Percentiles rank a stretch among this genome's conserved stretches.
phyloP scores from a whole-genome alignment of 2,797 vertebrate species.

The Myoxocephalus aenaeus region DNA sequence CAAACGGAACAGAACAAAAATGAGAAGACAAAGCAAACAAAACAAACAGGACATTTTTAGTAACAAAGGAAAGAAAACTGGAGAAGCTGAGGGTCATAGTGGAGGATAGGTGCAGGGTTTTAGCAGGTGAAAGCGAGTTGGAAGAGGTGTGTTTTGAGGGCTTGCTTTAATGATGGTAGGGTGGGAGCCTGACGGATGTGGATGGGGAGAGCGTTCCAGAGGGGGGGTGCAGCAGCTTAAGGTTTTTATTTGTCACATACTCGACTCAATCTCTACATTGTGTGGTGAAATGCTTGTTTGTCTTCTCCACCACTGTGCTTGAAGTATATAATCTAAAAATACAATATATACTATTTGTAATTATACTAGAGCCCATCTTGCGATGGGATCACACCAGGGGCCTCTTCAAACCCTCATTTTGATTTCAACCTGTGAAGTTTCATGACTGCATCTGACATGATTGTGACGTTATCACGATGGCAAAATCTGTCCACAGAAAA shows the following conservation, averaged over 20 bases:
- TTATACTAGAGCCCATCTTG: not conserved
- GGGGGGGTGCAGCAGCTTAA: no score
- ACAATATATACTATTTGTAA: not conserved
- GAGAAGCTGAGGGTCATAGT: no score
- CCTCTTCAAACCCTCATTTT: not conserved
- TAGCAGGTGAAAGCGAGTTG: no score
- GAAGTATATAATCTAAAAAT: not conserved
- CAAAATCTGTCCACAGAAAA: not conserved
- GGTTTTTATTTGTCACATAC: not conserved
- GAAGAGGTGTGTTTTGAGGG: no score
- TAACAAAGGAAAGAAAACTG: no score
- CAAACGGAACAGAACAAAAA: no score
- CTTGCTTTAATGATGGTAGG: no score
- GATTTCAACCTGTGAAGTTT: not conserved
- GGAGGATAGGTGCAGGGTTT: no score
- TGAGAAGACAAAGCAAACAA: no score
- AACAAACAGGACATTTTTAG: no score
- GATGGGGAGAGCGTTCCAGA: no score
- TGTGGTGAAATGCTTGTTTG: not conserved
- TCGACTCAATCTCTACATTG: not conserved
- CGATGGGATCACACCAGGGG: not conserved
- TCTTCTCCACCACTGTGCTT: constrained; percentile 1
- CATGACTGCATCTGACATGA: not conserved
- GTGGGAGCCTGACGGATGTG: no score
- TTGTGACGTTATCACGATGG: not conserved